Conservation (phyloP, 2,888 invertebrate genomes). For the Phaonia tiefii region DNA sequence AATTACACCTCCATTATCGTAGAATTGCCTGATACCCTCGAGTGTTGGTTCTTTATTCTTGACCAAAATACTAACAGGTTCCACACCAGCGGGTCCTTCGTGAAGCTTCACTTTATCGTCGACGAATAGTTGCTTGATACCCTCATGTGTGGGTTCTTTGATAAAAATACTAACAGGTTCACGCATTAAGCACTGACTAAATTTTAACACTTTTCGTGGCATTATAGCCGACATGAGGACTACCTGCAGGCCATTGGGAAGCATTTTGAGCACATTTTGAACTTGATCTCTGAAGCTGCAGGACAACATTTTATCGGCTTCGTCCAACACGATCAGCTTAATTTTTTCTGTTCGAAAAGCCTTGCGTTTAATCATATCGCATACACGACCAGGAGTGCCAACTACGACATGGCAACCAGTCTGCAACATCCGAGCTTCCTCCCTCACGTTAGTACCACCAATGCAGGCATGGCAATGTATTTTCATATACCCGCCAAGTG, state of each 20-base stretch:
- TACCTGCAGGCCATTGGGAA: constrained; percentile 94
- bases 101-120: no score
- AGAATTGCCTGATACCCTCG: no score
- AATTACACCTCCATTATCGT: constrained; percentile 84
- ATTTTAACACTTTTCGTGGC: constrained; percentile 98
- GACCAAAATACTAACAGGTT: no score
- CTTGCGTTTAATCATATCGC: constrained; percentile 97
- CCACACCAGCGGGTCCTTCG: no score
- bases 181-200: constrained; percentile 98
- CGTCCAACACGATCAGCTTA: constrained; percentile 98
- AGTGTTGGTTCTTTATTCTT: no score
- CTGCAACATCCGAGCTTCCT: constrained; percentile 97
- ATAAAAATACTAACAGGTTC: constrained; percentile 98
- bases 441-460: constrained; percentile 98
- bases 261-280: constrained; percentile 97
- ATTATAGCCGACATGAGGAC: constrained; percentile 99
- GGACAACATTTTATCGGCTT: constrained; percentile 99
- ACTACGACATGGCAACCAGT: constrained; percentile 98
- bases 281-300: constrained; percentile 99
- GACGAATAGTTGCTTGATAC: constrained; percentile 99
- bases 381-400: constrained; percentile 98
- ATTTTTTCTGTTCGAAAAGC: constrained; percentile 93
- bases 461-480: constrained; percentile 99
- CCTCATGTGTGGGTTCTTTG: constrained; percentile 95
- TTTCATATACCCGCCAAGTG: constrained; percentile 98